Conservation (phyloP, 2,888 invertebrate species). For the Orthosia gothica region DNA sequence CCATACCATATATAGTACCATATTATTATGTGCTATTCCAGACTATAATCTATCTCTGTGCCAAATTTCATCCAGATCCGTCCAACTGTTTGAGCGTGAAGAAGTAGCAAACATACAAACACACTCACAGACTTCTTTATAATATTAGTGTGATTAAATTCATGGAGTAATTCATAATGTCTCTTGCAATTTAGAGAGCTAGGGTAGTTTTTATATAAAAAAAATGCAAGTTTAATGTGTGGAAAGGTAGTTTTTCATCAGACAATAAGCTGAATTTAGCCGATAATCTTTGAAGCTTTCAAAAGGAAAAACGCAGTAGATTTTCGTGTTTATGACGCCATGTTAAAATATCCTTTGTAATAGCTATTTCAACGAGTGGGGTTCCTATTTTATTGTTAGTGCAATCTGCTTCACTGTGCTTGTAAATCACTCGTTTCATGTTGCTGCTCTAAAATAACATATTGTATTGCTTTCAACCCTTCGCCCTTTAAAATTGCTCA, state of each 20-base stretch:
- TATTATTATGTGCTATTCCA: too few relatives aligned
- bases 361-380: slow-evolving; percentile 4
- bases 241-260: neutral
- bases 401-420: slow-evolving; percentile 31
- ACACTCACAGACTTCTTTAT: too few relatives aligned
- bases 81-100: too few relatives aligned
- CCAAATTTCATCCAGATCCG: too few relatives aligned
- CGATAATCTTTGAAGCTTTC: neutral
- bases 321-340: neutral
- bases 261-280: neutral
- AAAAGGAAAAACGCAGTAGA: neutral
- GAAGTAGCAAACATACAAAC: too few relatives aligned
- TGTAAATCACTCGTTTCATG: slow-evolving; percentile 39
- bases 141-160: too few relatives aligned
- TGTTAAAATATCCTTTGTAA: slow-evolving; percentile 13
- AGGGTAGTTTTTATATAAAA: neutral
- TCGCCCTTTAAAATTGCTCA: neutral
- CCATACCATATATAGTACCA: too few relatives aligned
- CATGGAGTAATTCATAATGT: neutral
- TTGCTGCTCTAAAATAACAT: slow-evolving; percentile 29
- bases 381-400: slow-evolving; percentile 33
- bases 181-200: neutral
- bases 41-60: too few relatives aligned
- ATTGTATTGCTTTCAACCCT: slow-evolving; percentile 34
- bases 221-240: neutral